phyloP scores from a whole-genome alignment of 1,140 invertebrate species.

The Globodera ellingtonae region DNA sequence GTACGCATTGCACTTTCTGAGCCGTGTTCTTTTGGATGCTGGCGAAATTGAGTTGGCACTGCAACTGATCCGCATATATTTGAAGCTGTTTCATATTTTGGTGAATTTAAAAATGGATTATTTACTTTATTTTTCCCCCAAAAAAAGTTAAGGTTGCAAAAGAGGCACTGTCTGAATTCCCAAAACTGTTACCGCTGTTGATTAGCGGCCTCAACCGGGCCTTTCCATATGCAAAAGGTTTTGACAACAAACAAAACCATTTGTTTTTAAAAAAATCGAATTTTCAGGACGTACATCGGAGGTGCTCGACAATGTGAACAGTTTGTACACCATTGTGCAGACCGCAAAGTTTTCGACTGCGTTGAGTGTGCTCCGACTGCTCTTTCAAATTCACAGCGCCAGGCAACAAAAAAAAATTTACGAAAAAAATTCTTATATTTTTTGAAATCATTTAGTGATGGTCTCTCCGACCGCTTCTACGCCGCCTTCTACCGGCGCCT shows the following conservation, averaged over 20 bases:
- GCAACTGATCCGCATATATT: conserved; percentile 85
- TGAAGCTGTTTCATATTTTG: conserved; percentile 88
- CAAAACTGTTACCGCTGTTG: conserved; percentile 84
- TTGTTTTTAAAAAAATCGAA: conserved; percentile 43
- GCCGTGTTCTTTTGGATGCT: conserved; percentile 76
- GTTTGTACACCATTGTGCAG: conserved; percentile 87
- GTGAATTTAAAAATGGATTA: conserved; percentile 79
- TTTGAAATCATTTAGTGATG: conserved; percentile 59
- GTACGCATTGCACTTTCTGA: conserved; percentile 87
- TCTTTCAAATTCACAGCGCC: conserved; percentile 79
- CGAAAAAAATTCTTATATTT: conserved; percentile 30
- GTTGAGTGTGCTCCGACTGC: conserved; percentile 81
- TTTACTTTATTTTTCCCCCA: neutral
- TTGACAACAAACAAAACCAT: neutral
- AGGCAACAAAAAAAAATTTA: conserved; percentile 69
- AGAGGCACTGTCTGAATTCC: conserved; percentile 19
- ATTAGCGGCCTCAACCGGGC: conserved; percentile 84
- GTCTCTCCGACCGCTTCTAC: conserved; percentile 77
- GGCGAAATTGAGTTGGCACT: conserved; percentile 78
- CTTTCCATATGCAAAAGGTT: conserved; percentile 76
- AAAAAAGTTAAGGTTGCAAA: conserved; percentile 7
- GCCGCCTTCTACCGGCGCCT: conserved; percentile 85
- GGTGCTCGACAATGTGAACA: conserved; percentile 76
- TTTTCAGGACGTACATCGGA: conserved; percentile 67
- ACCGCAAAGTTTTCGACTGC: conserved; percentile 76